A percentile compares a stretch with the other conserved stretches of the same genome.
Evolutionary conservation across 2,888 invertebrate species (phyloP).

Genomic region (Aphodius granarius): DNA sequence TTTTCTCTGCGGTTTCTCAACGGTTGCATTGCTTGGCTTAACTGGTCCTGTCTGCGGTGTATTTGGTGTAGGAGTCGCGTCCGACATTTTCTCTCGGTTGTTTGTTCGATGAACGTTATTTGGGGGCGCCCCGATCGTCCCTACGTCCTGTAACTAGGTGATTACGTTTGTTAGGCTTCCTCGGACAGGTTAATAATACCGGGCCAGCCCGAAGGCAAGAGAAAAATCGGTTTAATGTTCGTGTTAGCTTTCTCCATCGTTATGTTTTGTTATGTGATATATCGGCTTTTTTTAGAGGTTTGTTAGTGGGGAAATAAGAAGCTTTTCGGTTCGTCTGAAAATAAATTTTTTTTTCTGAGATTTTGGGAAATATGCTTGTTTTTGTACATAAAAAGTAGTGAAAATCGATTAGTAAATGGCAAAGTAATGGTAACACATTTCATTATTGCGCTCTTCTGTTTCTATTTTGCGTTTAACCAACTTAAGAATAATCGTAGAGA

Average conservation of each 20-base stretch:
- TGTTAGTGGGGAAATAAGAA: background rate
- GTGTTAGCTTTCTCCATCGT: background rate
- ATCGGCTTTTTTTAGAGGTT: background rate
- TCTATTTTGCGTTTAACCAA: background rate
- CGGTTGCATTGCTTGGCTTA: background rate
- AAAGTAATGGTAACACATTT: no score
- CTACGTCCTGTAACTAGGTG: background rate
- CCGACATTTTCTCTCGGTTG: slow-evolving; percentile 2
- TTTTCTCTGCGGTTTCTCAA: background rate
- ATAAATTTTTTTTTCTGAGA: no score
- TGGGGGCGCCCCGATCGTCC: background rate
- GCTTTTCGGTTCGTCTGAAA: background rate
- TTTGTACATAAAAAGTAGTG: no score
- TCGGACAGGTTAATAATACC: background rate
- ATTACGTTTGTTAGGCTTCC: background rate
- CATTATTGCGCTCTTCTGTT: background rate
- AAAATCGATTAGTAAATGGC: no score
- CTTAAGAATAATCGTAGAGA: background rate
- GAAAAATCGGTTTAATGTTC: background rate
- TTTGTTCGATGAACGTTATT: slow-evolving; percentile 6
- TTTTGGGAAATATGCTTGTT: no score
- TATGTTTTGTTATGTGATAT: background rate
- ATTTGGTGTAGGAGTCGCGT: background rate
- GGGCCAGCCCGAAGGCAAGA: background rate
- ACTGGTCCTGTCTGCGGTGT: background rate